Evolutionary conservation across 2,113 vertebrate genomes (phyloP).

Genomic region (Trogon melanurus): DNA sequence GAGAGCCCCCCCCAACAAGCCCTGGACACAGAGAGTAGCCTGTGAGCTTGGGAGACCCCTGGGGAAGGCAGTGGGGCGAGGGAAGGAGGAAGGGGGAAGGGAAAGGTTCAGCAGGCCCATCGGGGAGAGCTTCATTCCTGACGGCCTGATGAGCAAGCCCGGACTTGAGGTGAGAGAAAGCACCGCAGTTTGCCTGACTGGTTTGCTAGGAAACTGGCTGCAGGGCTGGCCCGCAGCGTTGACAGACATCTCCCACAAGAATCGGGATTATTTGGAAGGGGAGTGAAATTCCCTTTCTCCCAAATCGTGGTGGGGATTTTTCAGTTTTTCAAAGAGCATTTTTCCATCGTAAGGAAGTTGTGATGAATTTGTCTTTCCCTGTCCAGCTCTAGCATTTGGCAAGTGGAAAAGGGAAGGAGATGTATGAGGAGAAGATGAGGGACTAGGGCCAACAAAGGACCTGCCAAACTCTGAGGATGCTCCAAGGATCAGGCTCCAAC

Average conservation of each 20-base stretch:
- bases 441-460: background rate
- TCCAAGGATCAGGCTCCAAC: background rate
- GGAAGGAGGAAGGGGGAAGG: background rate
- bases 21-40: background rate
- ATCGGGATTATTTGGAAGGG: background rate
- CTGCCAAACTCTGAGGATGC: background rate
- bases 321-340: background rate
- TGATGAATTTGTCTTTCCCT: background rate
- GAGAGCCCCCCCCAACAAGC: background rate
- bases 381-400: background rate
- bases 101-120: background rate
- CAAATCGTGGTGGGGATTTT: background rate
- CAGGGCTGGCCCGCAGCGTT: background rate
- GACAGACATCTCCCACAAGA: background rate
- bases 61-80: accelerated
- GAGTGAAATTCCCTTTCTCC: background rate
- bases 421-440: background rate
- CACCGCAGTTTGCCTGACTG: background rate
- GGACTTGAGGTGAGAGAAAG: constrained; percentile 41
- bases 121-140: constrained; percentile 45
- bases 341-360: background rate
- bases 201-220: constrained; percentile 26
- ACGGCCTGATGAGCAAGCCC: background rate
- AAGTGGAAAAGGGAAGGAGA: background rate
- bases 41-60: background rate